Evolutionary conservation across 2,888 invertebrate genomes (phyloP), one percentile per base, ranked within the genome.

Genomic region (Synanthedon myopaeformis): DNA sequence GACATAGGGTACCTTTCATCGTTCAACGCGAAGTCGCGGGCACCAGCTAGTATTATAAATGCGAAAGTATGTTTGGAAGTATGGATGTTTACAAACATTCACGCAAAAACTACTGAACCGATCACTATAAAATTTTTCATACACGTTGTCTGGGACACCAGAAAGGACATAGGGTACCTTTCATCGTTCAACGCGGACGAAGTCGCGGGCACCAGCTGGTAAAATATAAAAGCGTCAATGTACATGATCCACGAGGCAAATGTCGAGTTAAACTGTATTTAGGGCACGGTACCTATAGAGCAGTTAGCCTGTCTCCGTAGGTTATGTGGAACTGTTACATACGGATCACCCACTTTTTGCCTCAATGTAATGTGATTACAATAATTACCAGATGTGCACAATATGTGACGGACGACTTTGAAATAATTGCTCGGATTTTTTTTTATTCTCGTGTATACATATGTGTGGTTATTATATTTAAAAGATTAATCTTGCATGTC

Each of bases 301-400:
- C 45, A 45, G 13, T 45, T n/a, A 45, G 14, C 45, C 14, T 45
- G 23, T 48, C 42, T 8, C 35, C 51, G 51, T 50, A 56, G 41
- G 52, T 52, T 42, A 51, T 42, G 35, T 42, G 14, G 35, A 49
- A 41, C 35, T 17, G 41, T 10, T 14, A 35, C 58, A 59, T 61
- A 52, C 65, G 54, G 71, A 69, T 69, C 66, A 67, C 67, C 66
- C 57, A 64, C 62, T 72, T 72, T 69, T 69, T 70, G 70, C 65
- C 57, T 45, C 45, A 45, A 8, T 45, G 59, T 58, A 55, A 58
- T 64, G 63, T 65, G 64, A 70, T 70, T 71, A 70, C 61, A 60
- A 59, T 59, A 53, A 60, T 59, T 66, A 65, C 63, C 62, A 61
- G 60, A 63, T 14, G 13, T 12, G 49, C 10, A 13, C 48, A 14